phyloP scores from a whole-genome alignment of 64 coral and sea anemone species.

The Pachyseris speciosa region DNA sequence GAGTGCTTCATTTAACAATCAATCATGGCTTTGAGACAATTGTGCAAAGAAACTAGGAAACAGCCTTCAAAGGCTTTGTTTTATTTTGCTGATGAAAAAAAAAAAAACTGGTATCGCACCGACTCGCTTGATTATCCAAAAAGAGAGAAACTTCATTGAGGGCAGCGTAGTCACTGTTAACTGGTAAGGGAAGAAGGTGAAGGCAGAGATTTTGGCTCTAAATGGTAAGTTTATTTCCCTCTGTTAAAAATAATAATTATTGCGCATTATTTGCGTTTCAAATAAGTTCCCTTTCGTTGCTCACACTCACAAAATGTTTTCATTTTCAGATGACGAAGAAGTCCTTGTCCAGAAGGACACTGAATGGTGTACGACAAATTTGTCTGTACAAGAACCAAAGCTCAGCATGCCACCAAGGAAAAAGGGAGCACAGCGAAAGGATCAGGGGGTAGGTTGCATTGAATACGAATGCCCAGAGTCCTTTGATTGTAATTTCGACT shows the following conservation, averaged over 20 bases:
- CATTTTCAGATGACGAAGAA: not conserved
- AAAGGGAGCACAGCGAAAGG: too few relatives aligned
- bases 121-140: not conserved
- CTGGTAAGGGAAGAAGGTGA: not conserved
- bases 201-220: not conserved
- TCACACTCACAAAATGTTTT: not conserved
- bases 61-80: not conserved
- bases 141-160: not conserved
- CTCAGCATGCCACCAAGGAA: too few relatives aligned
- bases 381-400: too few relatives aligned
- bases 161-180: not conserved
- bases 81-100: not conserved
- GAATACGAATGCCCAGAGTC: too few relatives aligned
- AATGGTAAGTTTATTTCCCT: not conserved
- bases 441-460: too few relatives aligned
- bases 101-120: not conserved
- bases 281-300: not conserved
- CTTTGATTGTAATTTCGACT: too few relatives aligned
- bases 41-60: not conserved
- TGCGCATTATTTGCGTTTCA: not conserved
- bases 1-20: too few relatives aligned
- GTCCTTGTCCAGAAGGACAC: not conserved
- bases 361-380: not conserved
- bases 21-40: not conserved
- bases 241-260: not conserved